Evolutionary conservation across 2,888 invertebrate species (phyloP).

Genomic region (Stenodema calcarata): DNA sequence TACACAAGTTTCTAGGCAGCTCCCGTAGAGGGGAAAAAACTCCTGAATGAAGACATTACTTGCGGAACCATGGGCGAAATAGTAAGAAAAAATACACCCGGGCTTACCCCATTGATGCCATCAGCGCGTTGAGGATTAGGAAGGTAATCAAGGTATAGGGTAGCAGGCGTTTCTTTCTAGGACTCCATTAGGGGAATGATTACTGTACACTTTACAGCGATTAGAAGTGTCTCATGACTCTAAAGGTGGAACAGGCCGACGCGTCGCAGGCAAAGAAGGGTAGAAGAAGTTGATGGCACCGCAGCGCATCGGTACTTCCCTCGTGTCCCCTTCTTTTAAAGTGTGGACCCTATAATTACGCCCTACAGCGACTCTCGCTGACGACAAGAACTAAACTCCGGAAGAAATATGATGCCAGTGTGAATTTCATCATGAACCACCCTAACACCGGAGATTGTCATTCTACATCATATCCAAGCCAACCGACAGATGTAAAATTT

Average conservation of each 20-base stretch:
- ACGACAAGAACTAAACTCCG: background rate
- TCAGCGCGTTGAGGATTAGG: slow-evolving; percentile 48
- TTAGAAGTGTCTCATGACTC: slow-evolving; percentile 53
- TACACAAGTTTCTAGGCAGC: background rate
- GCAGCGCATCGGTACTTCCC: background rate
- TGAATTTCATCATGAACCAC: background rate
- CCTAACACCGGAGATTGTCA: background rate
- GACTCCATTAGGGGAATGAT: slow-evolving; percentile 51
- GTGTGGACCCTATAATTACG: background rate
- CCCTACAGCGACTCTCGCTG: background rate
- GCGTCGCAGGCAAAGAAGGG: slow-evolving; percentile 23
- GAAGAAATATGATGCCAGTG: background rate
- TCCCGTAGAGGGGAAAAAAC: slow-evolving; percentile 20
- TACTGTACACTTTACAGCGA: slow-evolving; percentile 54
- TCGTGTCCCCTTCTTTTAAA: background rate
- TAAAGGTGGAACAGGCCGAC: slow-evolving; percentile 4
- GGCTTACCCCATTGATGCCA: slow-evolving; percentile 50
- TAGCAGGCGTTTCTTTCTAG: slow-evolving; percentile 35
- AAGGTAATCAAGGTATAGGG: slow-evolving; percentile 48
- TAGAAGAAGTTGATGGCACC: slow-evolving; percentile 52
- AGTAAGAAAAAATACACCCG: slow-evolving; percentile 37
- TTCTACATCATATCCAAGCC: too few relatives aligned
- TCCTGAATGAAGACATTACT: slow-evolving; percentile 56
- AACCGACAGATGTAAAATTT: too few relatives aligned
- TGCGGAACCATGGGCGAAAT: slow-evolving; percentile 10